Base-by-base conservation (phyloP, 2,888 invertebrate species). In the Xestia sexstrigata region DNA sequence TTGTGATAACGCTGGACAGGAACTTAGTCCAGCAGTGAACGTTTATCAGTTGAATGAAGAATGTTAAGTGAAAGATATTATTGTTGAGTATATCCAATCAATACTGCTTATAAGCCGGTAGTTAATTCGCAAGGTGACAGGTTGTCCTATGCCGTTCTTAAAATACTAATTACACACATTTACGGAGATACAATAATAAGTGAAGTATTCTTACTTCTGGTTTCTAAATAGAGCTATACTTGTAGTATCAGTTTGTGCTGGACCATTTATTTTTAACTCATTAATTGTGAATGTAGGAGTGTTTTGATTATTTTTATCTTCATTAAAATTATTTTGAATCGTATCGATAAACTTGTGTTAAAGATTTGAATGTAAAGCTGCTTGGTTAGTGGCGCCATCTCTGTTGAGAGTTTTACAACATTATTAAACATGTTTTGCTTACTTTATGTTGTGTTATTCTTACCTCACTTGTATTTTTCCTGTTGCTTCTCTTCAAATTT, bases 91-190 rank as follows among this genome's bases (percentile, higher is more conserved):
- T 1, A 30, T 0, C 20, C 60, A 62, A 35, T 20, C 62, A 62
- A 20, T 35, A 9, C 7, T n/a, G 23, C 23, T 23, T 68, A 47
- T n/a, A 39, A 67, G 45, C 42, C 47, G 58, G 79, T 49, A 67
- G 70, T 73, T 58, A 0, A 58, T 35, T 23, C 15, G 35, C 80
- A 82, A 81, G 66, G 45, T 49, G 65, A 66, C 55, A 76, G 9
- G 15, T 52, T 62, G 65, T 60, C 35, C 26, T 81, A 58, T 42
- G 47, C 35, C 15, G 20, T 15, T 71, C 77, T 26, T 35, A 55
- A 26, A 39, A 30, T 39, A 70, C 72, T 76, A 68, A 81, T 83
- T 68, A 77, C 47, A 81, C 13, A 52, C 13, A 70, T 70, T 70
- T 85, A 85, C 68, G 60, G 67, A 8, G 39, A 39, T 55, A 49